Evolutionary conservation across 2,113 vertebrate genomes (phyloP).

Genomic region (Stomatorhinus ivindoensis): DNA sequence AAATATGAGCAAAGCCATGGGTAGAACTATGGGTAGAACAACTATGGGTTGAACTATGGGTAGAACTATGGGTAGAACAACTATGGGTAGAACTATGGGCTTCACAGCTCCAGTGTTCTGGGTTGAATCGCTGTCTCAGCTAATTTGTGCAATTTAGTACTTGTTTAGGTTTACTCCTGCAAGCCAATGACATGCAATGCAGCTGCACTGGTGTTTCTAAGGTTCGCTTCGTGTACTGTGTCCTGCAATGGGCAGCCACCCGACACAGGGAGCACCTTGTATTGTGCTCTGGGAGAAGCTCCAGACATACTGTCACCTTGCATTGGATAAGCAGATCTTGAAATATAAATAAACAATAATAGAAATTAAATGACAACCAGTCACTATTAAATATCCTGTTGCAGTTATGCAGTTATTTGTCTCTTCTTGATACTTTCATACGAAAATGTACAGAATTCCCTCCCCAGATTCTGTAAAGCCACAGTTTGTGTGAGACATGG

Average conservation of each 20-base stretch:
- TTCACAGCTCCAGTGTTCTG: background rate
- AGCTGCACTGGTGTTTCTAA: background rate
- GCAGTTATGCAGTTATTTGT: background rate
- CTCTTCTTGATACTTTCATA: background rate
- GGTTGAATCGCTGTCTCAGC: background rate
- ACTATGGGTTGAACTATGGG: too few species aligned
- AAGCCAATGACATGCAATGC: background rate
- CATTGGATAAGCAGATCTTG: background rate
- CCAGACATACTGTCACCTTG: background rate
- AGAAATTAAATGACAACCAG: background rate
- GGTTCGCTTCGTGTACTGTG: background rate
- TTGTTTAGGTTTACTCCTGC: background rate
- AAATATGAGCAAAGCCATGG: background rate
- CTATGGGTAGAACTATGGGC: background rate
- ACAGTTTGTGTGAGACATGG: background rate
- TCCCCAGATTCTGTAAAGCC: background rate
- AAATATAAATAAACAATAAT: background rate
- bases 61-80: too few species aligned
- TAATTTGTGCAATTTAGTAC: background rate
- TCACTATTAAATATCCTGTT: background rate
- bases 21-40: background rate
- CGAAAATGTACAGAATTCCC: background rate
- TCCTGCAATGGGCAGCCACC: background rate
- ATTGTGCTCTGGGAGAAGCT: background rate
- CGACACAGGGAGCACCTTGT: background rate